These are phyloP conservation scores for Colaptes auratus DNA, from an alignment of 2,113 vertebrate species.

Conservation along the genomic window DNA sequence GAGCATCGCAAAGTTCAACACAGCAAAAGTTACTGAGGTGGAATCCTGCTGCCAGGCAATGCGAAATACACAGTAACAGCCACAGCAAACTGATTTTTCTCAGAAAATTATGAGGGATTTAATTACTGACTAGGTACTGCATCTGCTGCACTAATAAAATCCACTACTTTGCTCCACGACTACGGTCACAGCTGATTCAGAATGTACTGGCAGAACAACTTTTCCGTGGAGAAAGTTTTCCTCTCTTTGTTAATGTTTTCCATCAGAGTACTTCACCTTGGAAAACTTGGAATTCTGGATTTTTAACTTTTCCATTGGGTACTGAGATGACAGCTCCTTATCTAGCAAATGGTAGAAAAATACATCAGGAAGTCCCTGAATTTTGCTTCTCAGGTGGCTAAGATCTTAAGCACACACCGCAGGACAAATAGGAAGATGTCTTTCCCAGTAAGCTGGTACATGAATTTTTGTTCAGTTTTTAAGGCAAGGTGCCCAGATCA, in stretches of 20 bases:
- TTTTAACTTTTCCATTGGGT: neutral
- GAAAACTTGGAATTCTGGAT: neutral
- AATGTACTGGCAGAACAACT: neutral
- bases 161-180: rapidly evolving
- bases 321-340: neutral
- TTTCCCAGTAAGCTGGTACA: neutral
- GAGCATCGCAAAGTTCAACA: neutral
- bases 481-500: neutral
- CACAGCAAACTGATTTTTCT: neutral
- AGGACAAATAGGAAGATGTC: neutral
- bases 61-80: neutral
- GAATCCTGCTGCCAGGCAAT: neutral
- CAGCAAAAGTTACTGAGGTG: neutral
- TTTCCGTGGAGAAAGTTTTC: neutral
- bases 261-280: neutral
- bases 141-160: neutral
- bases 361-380: neutral
- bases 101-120: neutral
- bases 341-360: neutral
- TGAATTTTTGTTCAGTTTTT: neutral
- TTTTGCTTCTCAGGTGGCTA: neutral
- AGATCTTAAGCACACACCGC: neutral
- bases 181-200: neutral
- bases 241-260: neutral
- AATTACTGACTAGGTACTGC: neutral